These are phyloP conservation scores for Patella caerulea DNA, from an alignment of 2,888 invertebrate genomes.

Conservation along the genomic window DNA sequence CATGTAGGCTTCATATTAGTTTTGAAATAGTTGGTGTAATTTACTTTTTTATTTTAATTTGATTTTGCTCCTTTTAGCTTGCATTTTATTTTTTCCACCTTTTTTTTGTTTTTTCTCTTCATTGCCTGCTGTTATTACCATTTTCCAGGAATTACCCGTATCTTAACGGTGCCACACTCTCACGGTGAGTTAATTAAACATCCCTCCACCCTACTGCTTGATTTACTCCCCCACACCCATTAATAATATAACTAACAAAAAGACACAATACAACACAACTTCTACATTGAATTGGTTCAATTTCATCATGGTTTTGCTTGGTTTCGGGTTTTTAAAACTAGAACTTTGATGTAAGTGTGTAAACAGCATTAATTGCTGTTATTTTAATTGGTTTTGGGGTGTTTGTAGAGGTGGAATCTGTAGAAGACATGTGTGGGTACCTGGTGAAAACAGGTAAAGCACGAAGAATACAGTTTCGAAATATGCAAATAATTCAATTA, in stretches of 20 bases:
- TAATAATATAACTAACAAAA: constrained; percentile 7
- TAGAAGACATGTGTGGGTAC: too few species aligned
- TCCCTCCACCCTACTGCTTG: constrained; percentile 17
- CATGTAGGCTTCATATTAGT: too few species aligned
- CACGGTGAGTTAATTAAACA: constrained; percentile 59
- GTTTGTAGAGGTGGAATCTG: too few species aligned
- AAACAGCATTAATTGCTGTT: too few species aligned
- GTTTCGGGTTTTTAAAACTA: constrained; percentile 5
- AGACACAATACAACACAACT: not conserved
- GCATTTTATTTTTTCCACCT: constrained; percentile 13
- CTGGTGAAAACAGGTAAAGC: too few species aligned
- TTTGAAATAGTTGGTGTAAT: not conserved
- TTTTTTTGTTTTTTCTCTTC: constrained; percentile 31
- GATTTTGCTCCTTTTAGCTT: constrained; percentile 1
- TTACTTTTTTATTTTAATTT: not conserved
- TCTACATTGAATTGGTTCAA: not conserved
- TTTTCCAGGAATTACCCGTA: constrained; percentile 58
- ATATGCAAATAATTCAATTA: too few species aligned
- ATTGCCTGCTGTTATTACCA: constrained; percentile 34
- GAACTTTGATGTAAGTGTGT: too few species aligned
- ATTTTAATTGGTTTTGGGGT: too few species aligned
- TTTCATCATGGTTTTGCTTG: not conserved
- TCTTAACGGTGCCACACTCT: constrained; percentile 61
- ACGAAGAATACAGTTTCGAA: too few species aligned
- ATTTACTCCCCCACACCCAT: not conserved